Conservation (phyloP, 2,113 vertebrate species). For the Antennarius striatus region DNA sequence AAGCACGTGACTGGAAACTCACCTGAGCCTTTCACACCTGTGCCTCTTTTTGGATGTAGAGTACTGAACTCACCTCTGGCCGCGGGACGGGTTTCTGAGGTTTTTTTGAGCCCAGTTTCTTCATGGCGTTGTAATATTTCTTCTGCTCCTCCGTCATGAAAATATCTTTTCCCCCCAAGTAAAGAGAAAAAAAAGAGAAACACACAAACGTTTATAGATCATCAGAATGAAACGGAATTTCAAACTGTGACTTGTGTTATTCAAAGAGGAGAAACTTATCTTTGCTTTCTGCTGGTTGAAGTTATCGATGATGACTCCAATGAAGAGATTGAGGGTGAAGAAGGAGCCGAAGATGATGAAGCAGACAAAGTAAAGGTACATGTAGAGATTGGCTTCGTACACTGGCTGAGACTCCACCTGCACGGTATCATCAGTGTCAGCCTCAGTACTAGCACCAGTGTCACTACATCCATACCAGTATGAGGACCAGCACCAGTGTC, state of each 20-base stretch:
- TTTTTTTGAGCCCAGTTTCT: conserved; percentile 94
- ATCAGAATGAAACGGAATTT: too few species aligned
- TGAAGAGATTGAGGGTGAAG: conserved; percentile 73
- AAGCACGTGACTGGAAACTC: not conserved
- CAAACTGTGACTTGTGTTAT: too few species aligned
- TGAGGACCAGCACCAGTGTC: not conserved
- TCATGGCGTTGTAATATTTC: conserved; percentile 98
- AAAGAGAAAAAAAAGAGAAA: conserved; percentile 26
- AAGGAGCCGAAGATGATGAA: conserved; percentile 75
- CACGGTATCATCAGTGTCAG: conserved; percentile 4
- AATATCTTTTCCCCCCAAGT: conserved; percentile 94
- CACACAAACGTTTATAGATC: not conserved
- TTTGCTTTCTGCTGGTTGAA: conserved; percentile 72
- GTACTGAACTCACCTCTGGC: conserved; percentile 80
- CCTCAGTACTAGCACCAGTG: not conserved
- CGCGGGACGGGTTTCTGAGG: conserved; percentile 94
- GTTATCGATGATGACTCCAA: conserved; percentile 72
- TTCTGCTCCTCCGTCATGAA: conserved; percentile 99
- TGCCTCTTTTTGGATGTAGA: not conserved
- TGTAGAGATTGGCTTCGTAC: conserved; percentile 67
- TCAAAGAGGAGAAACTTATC: conserved; percentile 54
- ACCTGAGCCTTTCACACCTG: not conserved
- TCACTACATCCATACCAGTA: not conserved
- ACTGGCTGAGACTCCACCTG: conserved; percentile 61
- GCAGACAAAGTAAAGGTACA: conserved; percentile 70